phyloP scores from a whole-genome alignment of 2,113 vertebrate genomes.

The Corythoichthys intestinalis region DNA sequence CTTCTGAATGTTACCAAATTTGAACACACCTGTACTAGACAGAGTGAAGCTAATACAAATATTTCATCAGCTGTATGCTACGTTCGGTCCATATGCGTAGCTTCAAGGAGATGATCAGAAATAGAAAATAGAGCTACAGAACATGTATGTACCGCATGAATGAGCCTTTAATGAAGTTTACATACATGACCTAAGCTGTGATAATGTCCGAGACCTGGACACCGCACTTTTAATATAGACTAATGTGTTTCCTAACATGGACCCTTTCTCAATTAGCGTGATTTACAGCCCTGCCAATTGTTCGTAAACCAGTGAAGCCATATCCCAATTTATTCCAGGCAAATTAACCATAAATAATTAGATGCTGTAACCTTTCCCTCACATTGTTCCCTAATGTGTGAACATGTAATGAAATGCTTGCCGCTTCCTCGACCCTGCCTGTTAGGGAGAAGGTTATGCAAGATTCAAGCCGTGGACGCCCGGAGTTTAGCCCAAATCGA shows the following conservation, averaged over 20 bases:
- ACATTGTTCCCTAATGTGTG: not conserved
- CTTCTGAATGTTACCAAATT: too few relatives aligned
- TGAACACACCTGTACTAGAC: too few relatives aligned
- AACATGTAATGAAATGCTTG: slow-evolving; percentile 32
- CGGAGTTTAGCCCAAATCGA: slow-evolving; percentile 41
- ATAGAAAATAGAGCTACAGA: not conserved
- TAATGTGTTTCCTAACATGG: slow-evolving; percentile 54
- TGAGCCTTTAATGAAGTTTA: slow-evolving; percentile 1
- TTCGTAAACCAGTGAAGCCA: slow-evolving; percentile 62
- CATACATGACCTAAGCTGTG: slow-evolving; percentile 3
- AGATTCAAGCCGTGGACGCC: slow-evolving; percentile 22
- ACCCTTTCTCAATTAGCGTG: slow-evolving; percentile 73
- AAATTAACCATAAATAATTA: slow-evolving; percentile 60
- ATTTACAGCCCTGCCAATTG: slow-evolving; percentile 72
- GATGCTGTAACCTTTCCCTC: slow-evolving; percentile 38
- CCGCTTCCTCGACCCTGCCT: slow-evolving; percentile 31
- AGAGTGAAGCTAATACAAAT: too few relatives aligned
- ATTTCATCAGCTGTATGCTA: not conserved
- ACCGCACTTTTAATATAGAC: slow-evolving; percentile 51
- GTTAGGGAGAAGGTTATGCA: slow-evolving; percentile 31
- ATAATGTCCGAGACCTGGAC: slow-evolving; percentile 27
- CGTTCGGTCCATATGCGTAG: too few relatives aligned
- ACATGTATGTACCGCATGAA: not conserved
- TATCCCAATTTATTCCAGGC: slow-evolving; percentile 64
- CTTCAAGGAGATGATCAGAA: not conserved